These are phyloP conservation scores for Brachionus plicatilis DNA, from an alignment of 1,140 invertebrate species.

Conservation along the genomic window DNA sequence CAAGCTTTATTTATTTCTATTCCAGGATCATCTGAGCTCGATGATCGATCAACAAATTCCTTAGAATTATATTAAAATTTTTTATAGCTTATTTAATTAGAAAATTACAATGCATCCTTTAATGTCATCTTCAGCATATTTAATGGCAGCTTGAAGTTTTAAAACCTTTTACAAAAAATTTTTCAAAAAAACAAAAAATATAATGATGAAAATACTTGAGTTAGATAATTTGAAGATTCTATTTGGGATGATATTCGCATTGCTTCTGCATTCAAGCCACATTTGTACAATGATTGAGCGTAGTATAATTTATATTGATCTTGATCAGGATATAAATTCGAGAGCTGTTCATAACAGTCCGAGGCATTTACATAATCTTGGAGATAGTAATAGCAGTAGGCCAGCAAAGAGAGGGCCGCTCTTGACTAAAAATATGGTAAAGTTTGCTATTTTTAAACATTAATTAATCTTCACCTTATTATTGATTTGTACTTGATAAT, in stretches of 20 bases:
- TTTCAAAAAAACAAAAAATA: neutral
- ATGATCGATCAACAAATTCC: slow-evolving; percentile 79
- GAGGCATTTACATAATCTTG: slow-evolving; percentile 90
- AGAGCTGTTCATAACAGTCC: slow-evolving; percentile 86
- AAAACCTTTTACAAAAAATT: slow-evolving; percentile 58
- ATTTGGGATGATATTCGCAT: slow-evolving; percentile 76
- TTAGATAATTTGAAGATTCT: slow-evolving; percentile 63
- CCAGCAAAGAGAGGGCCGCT: slow-evolving; percentile 84
- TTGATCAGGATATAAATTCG: slow-evolving; percentile 63
- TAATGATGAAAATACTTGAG: slow-evolving; percentile 50
- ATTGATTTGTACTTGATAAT: slow-evolving; percentile 30
- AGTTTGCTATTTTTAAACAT: neutral
- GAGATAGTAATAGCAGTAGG: slow-evolving; percentile 89
- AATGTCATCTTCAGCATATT: slow-evolving; percentile 91
- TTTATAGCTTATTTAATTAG: neutral
- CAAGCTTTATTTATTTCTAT: slow-evolving; percentile 36
- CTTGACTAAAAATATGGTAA: slow-evolving; percentile 62
- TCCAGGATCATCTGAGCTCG: slow-evolving; percentile 67
- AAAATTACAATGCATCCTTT: slow-evolving; percentile 58
- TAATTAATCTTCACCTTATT: neutral
- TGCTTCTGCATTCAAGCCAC: slow-evolving; percentile 83
- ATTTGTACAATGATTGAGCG: slow-evolving; percentile 78
- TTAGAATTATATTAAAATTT: neutral
- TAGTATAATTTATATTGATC: slow-evolving; percentile 85
- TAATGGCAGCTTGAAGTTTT: slow-evolving; percentile 82